A percentile compares a stretch with the other conserved stretches of the same genome.
These are phyloP conservation scores for Nomada ferruginata DNA, from an alignment of 2,888 invertebrate species.

Conservation along the genomic window DNA sequence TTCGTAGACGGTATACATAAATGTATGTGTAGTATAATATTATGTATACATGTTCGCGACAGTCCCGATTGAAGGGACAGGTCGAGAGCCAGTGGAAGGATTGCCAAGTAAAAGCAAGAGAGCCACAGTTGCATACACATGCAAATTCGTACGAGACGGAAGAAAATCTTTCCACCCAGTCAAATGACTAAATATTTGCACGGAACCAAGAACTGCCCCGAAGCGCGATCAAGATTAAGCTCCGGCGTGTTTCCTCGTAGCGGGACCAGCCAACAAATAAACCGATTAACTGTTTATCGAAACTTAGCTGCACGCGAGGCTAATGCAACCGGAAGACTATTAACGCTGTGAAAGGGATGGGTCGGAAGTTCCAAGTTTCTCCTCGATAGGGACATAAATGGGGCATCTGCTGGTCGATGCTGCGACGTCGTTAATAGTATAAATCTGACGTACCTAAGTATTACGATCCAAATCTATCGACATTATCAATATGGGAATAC, in stretches of 20 bases:
- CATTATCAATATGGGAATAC: not conserved
- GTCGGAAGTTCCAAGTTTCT: slow-evolving; percentile 15
- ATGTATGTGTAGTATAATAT: no score
- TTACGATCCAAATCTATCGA: not conserved
- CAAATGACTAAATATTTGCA: slow-evolving; percentile 67
- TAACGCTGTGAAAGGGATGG: slow-evolving; percentile 1
- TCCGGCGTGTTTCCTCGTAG: slow-evolving; percentile 23
- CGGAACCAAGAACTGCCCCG: slow-evolving; percentile 35
- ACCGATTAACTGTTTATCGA: slow-evolving; percentile 39
- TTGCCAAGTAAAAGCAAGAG: slow-evolving; percentile 12
- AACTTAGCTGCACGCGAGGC: slow-evolving; percentile 11
- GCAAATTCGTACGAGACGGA: slow-evolving; percentile 64
- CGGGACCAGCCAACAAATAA: slow-evolving; percentile 21
- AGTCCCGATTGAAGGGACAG: slow-evolving; percentile 24
- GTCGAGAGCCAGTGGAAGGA: slow-evolving; percentile 1
- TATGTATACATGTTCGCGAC: not conserved
- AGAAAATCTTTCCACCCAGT: slow-evolving; percentile 56
- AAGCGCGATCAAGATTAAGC: slow-evolving; percentile 51
- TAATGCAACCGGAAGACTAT: slow-evolving; percentile 12
- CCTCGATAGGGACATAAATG: not conserved
- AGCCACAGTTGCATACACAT: slow-evolving; percentile 56
- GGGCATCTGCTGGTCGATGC: slow-evolving; percentile 5
- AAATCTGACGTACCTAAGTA: not conserved
- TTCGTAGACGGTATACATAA: not conserved
- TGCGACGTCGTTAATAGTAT: not conserved